Evolutionary conservation across 2,113 vertebrate species (phyloP), one percentile per base, ranked within the genome.

Genomic region (Centropristis striata): DNA sequence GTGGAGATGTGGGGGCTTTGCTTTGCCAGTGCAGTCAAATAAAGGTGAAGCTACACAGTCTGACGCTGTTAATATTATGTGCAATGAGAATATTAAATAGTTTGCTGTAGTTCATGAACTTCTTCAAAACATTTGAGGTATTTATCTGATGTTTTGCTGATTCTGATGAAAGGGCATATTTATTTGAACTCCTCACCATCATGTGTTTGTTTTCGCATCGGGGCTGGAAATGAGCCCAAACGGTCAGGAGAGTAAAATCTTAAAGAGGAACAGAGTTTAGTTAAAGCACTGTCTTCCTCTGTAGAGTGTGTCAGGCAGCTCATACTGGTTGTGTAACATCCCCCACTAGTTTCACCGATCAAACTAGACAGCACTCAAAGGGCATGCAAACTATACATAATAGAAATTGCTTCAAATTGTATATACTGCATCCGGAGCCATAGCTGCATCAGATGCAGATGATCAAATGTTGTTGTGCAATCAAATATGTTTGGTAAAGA

Each of bases 11-110:
- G 37, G 37, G 12, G 23, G 44, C 4, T 55, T 58, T 12, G 54
- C 50, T 71, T 80, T 86, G 75, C 83, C 59, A 18, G 27, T 42
- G 57, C 74, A 92, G 84, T 81, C 83, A 84, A 85, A 84, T 83
- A 71, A 90, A 86, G 75, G 68, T 77, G 81, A 83, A 76, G 60
- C 83, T 27, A 14, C 18, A 8, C 64, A 84, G 80, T 85, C 53
- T 54, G 66, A 86, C 63, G 59, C 80, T 61, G 75, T 87, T 80
- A 83, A 84, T 78, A 78, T 85, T 59, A 68, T 75, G 59, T 58
- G 77, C 70, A 63, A 58, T 28, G 27, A 66, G 77, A 75, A 72
- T 82, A 80, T 84, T 27, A 85, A 86, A 36, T 46, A 69, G 61
- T 69, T 76, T 72, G 41, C 32, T 14, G 18, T 36, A 71, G 71